Evolutionary conservation across 2,888 invertebrate genomes (phyloP).

Genomic region (Meloe dianella): DNA sequence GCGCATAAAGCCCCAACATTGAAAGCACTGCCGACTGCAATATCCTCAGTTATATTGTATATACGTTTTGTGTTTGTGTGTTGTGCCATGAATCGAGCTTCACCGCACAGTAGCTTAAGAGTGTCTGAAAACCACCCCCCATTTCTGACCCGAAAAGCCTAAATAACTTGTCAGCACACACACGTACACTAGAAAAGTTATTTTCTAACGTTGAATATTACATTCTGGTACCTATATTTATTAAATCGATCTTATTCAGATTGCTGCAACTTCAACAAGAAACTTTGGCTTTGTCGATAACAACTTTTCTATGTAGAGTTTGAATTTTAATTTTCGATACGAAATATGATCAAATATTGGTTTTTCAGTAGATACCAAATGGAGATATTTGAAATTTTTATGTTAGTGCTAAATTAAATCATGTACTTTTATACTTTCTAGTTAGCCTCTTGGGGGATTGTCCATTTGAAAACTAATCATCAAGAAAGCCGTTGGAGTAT

Average conservation of each 20-base stretch:
- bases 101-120: constrained; percentile 16
- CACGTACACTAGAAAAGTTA: constrained; percentile 18
- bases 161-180: constrained; percentile 30
- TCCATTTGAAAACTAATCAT: not conserved
- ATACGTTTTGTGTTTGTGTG: constrained; percentile 8
- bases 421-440: not conserved
- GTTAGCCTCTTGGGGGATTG: not conserved
- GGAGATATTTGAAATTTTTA: not conserved
- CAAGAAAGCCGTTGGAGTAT: not conserved
- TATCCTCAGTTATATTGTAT: constrained; percentile 34
- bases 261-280: not conserved
- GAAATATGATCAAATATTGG: not conserved
- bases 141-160: constrained; percentile 17
- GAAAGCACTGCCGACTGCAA: constrained; percentile 45
- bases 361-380: not conserved
- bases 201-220: constrained; percentile 22
- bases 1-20: constrained; percentile 46
- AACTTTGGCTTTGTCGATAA: not conserved
- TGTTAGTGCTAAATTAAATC: not conserved
- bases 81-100: constrained; percentile 30
- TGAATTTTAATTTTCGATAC: not conserved
- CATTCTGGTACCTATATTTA: constrained; percentile 11
- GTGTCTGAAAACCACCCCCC: not conserved
- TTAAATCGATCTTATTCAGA: not conserved
- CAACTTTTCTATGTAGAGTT: not conserved